phyloP scores from a whole-genome alignment of 2,888 invertebrate genomes.

The Chymomyza caudatula region DNA sequence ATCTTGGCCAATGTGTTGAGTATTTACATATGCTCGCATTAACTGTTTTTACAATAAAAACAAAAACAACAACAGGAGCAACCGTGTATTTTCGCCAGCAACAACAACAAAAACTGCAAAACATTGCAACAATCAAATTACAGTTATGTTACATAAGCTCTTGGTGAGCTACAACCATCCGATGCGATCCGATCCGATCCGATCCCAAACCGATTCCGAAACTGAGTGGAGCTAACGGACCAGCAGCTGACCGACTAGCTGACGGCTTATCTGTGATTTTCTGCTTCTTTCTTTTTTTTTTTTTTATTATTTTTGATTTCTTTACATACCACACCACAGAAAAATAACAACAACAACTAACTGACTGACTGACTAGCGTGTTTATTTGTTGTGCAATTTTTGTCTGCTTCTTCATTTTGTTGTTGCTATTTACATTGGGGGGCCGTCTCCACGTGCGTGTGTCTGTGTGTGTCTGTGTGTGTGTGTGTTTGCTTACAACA shows the following conservation, averaged over 20 bases:
- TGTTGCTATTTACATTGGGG: conserved; percentile 31
- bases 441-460: neutral
- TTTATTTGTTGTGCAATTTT: conserved; percentile 68
- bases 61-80: conserved; percentile 3
- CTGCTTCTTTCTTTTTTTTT: neutral
- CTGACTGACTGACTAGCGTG: conserved; percentile 45
- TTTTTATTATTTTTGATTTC: conserved; percentile 11
- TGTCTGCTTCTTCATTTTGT: conserved; percentile 35
- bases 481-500: conserved; percentile 5
- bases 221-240: neutral
- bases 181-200: neutral
- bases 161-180: neutral
- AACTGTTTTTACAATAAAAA: conserved; percentile 29
- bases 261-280: conserved; percentile 15
- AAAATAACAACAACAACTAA: conserved; percentile 10
- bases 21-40: conserved; percentile 33
- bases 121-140: conserved; percentile 71
- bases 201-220: neutral
- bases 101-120: conserved; percentile 60
- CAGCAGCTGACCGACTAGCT: conserved; percentile 19
- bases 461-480: neutral
- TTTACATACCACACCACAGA: conserved; percentile 16
- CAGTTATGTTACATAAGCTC: conserved; percentile 66
- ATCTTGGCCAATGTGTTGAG: conserved; percentile 70
- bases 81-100: neutral